A percentile compares a stretch with the other conserved stretches of the same genome.
phyloP scores from a whole-genome alignment of 2,888 invertebrate genomes.

The Therioaphis trifolii region DNA sequence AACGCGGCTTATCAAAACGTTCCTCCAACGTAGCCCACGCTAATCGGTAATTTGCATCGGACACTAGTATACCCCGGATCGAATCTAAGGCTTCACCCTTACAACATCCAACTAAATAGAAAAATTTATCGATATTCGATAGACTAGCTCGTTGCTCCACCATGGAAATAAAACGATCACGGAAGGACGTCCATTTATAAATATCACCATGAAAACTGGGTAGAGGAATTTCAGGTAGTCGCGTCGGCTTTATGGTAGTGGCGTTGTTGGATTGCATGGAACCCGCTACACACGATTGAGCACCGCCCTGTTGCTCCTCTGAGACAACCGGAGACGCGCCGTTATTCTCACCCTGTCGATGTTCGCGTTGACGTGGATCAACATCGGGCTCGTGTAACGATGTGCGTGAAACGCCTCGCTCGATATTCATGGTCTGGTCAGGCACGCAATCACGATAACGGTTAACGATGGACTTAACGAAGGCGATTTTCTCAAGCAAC shows the following conservation, averaged over 20 bases:
- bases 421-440: no score
- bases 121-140: background rate
- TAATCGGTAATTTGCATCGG: background rate
- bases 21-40: background rate
- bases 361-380: no score
- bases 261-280: background rate
- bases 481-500: no score
- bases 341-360: no score
- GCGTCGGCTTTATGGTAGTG: background rate
- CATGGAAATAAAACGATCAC: background rate
- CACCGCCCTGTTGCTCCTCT: no score
- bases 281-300: no score
- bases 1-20: background rate
- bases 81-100: background rate
- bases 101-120: background rate
- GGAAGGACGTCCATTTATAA: background rate
- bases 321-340: no score
- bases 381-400: no score
- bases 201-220: background rate
- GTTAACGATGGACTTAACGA: no score
- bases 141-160: background rate
- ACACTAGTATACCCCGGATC: background rate
- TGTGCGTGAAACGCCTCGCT: no score
- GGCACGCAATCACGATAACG: no score
- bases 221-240: background rate